Evolutionary conservation across 2,113 vertebrate genomes (phyloP), one percentile per base, ranked within the genome.

Genomic region (Mustela nigripes): DNA sequence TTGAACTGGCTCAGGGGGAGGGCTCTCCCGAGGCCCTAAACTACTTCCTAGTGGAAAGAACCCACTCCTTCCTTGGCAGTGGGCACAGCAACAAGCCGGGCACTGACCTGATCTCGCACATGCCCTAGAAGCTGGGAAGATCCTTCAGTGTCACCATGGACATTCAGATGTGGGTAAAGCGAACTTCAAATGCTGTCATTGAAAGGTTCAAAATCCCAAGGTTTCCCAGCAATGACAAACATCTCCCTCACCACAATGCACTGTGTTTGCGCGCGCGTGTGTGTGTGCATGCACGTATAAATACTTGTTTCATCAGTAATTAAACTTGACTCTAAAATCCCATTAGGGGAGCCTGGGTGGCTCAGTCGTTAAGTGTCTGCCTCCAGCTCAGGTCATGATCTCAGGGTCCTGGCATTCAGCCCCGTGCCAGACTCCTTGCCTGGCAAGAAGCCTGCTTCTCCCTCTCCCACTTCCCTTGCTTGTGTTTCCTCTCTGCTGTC

Each of bases 251-350:
- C 24, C 42, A 33, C 31, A 97, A 81, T 78, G 89, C 84, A 73
- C 31, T 91, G 91, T 91, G 91, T 93, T 89, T 56, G 31, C 33
- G 11, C 33, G 11, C 42, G 22, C 19, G 36, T 22, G 4, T 22
- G 6, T 67, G 39, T 88, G 85, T 22, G 16, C 18, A 7, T n/a
- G 33, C n/a, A 56, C 16, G 36, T 3, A 63, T 11, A 81, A 8
- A 42, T 31, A 63, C 15, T 36, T 80, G 86, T 63, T 18, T 78
- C 45, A 88, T 95, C 62, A 81, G 48, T 91, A 94, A 98, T 97
- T 98, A 95, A 95, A 98, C 98, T 94, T 91, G 28, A 98, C 81
- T 96, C 18, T 82, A 96, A 93, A 95, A 97, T 93, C 80, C 83
- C 91, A 97, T 97, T 95, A 93, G 24, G 60, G 60, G 24, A 6